Evolutionary conservation across 2,888 invertebrate genomes (phyloP), one percentile per base, ranked within the genome.

Genomic region (Epicampocera succincta): DNA sequence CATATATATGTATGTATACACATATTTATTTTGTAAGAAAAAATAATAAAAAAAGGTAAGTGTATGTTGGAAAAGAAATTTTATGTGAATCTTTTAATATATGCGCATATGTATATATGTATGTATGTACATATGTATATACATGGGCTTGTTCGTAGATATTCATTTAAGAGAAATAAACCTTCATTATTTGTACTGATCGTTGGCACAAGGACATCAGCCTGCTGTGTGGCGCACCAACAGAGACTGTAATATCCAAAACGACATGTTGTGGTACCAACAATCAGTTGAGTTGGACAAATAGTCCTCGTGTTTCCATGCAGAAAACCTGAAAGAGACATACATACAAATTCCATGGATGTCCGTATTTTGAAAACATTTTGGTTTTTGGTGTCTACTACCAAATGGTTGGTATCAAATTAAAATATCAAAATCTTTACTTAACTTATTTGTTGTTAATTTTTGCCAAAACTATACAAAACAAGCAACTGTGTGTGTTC

Each of bases 301-400:
- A 42, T 77, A 71, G 54, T 33, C 44, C 73, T 69, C 48, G 15
- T 42, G 50, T 15, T 44, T 25, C 6, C 38, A 48, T 56, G 25
- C 17, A 12, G 17, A 44, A 38, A 48, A 65, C 71, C 56, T 72
- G 50, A 60, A 58, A 60, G 19, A 19, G 12, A 65, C n/a, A 25
- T 3, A 33, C 8, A 25, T 3, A 33, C 8, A 21, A n/a, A 54
- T 38, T 44, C 15, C 33, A 48, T 33, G n/a, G 19, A 44, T 46
- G 25, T 4, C 38, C 21, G 25, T 80, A 78, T 83, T 84, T 80
- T 84, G 77, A 82, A 84, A 84, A 84, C 69, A 83, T 77, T 82
- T 80, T 61, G 84, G 84, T 83, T 83, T 79, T 60, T 69, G 80
- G 68, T 73, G 68, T 81, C 77, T 77, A 80, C 84, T 84, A 83